Conservation (phyloP, 2,888 invertebrate genomes). For the Strigamia transsilvanica region DNA sequence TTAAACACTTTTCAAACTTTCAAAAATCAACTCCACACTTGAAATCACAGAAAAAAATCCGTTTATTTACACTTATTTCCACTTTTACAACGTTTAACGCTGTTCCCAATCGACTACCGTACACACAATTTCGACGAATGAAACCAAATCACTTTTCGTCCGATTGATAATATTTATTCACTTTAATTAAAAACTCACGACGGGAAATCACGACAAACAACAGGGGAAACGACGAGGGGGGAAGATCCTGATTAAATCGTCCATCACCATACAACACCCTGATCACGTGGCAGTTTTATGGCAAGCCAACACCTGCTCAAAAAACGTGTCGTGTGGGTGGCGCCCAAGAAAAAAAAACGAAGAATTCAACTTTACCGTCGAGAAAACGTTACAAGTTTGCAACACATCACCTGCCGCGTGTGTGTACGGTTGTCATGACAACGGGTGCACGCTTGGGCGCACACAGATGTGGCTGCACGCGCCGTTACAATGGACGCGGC, state of each 20-base stretch:
- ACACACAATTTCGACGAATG: too few species aligned
- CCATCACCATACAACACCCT: slow-evolving; percentile 2
- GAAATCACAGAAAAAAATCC: too few species aligned
- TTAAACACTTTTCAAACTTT: too few species aligned
- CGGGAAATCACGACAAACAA: slow-evolving; percentile 1
- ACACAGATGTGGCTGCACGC: not conserved
- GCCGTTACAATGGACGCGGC: not conserved
- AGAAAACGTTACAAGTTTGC: not conserved
- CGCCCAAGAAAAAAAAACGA: not conserved
- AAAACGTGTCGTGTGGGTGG: not conserved
- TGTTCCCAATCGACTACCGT: too few species aligned
- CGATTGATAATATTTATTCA: not conserved
- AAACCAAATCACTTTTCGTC: too few species aligned
- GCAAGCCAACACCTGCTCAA: not conserved
- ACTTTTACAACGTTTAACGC: too few species aligned
- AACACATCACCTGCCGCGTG: not conserved
- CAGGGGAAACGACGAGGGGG: not conserved
- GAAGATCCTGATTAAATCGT: not conserved
- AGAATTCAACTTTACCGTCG: not conserved
- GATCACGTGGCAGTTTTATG: slow-evolving; percentile 8
- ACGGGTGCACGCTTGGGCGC: not conserved
- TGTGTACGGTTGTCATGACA: not conserved
- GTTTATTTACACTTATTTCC: too few species aligned
- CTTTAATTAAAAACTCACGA: not conserved
- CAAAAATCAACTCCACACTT: too few species aligned